phyloP scores from a whole-genome alignment of 2,113 vertebrate genomes.

The Oreochromis tanganicae region DNA sequence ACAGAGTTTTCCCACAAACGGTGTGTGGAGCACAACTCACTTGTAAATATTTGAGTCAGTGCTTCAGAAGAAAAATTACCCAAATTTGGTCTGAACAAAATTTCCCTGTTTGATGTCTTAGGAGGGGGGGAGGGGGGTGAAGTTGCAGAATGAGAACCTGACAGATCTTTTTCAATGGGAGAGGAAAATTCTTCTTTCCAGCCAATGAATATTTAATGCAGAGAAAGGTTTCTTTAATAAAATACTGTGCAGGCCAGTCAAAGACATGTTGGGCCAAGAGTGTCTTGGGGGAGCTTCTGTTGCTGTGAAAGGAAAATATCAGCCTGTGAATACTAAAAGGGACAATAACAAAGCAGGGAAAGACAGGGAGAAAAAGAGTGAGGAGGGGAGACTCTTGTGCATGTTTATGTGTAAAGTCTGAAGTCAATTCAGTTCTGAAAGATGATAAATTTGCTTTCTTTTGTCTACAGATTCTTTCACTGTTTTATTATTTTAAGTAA shows the following conservation, averaged over 20 bases:
- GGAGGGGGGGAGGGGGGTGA: not conserved
- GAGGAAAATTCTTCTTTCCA: not conserved
- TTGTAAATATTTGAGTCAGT: not conserved
- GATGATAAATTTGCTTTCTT: not conserved
- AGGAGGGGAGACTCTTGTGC: not conserved
- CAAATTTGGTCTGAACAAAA: not conserved
- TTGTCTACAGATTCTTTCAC: not conserved
- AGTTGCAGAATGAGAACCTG: not conserved
- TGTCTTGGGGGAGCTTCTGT: conserved; percentile 32
- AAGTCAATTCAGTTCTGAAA: not conserved
- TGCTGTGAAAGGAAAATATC: conserved; percentile 29
- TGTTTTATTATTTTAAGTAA: not conserved
- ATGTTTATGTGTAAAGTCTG: not conserved
- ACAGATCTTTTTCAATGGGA: conserved; percentile 6
- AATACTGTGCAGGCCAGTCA: conserved; percentile 31
- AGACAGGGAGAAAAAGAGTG: not conserved
- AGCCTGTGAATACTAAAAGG: conserved; percentile 32
- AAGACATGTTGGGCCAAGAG: conserved; percentile 33
- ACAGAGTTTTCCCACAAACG: not conserved
- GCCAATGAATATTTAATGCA: conserved; percentile 44
- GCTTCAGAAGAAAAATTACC: not conserved
- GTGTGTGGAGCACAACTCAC: not conserved
- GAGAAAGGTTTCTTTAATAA: conserved; percentile 46
- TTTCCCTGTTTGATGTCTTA: not conserved
- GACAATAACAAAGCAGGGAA: not conserved